Base-by-base conservation (phyloP, 2,888 invertebrate species). In the Sinodicranocentrus sp. region DNA sequence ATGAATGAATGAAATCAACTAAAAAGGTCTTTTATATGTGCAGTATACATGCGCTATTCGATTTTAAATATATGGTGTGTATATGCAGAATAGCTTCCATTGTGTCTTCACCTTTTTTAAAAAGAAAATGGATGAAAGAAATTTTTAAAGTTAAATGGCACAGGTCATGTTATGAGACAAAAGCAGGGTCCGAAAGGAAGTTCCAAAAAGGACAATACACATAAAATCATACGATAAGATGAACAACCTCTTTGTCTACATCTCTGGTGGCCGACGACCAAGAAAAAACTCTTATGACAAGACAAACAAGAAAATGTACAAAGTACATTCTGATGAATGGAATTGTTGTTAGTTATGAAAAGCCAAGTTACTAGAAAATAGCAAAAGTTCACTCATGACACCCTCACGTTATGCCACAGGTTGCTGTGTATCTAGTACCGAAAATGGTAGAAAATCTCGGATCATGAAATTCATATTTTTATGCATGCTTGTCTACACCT, bases 401-500 rank as follows among this genome's bases (percentile, higher is more conserved):
- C n/a, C n/a, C n/a, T n/a, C n/a, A n/a, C n/a, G n/a, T n/a, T 71
- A 13, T n/a, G 59, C 75, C 48, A 78, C 70, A 78, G 77, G 77
- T 77, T 72, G 57, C n/a, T n/a, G n/a, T n/a, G n/a, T n/a, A n/a
- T n/a, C n/a, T n/a, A n/a, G n/a, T n/a, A n/a, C n/a, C n/a, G n/a
- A n/a, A n/a, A n/a, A n/a, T n/a, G n/a, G n/a, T n/a, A n/a, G n/a
- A 54, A 52, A 39, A 59, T 25, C 25, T 52, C 44, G 48, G 48
- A 10, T 48, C 65, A 67, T 54, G 39, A 48, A 70, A 17, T 23
- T 13, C 23, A 67, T 52, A 43, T 67, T 26, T 39, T 71, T 71
- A 71, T 71, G 52, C 63, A 48, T 48, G 77, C 68, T 43, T 78
- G 77, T 70, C 77, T 59, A 21, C 70, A 59, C 71, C 33, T 71